Base-by-base conservation (phyloP, 2,888 invertebrate species). In the Chrysotoxum bicinctum region DNA sequence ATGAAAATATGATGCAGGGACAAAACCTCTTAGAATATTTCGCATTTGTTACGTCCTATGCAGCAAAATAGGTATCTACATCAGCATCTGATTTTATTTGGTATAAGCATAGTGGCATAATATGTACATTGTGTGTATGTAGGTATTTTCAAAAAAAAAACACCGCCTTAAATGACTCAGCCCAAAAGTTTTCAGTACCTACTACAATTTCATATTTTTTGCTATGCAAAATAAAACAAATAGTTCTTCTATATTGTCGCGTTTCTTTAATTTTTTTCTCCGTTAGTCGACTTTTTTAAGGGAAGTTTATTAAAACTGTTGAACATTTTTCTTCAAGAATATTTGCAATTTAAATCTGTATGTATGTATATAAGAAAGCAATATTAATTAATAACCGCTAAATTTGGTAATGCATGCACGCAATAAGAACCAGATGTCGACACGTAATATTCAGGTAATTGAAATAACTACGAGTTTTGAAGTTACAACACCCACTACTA, bases 81-180 rank as follows among this genome's bases (percentile, higher is more conserved):
- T 19, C 10, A 50, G 45, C 58, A 68, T 68, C 76, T 50, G 68
- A 58, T 14, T 58, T 35, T 58, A 14, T 16, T 37, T 30, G 48
- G 23, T 16, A 12, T 64, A 35, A 16, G 19, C 14, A 9, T 56
- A 56, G 26, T 26, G 26, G 0, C 2, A 26, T 26, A 26, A 7
- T 26, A 6, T 26, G 26, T 48, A 19, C n/a, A n/a, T n/a, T n/a
- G n/a, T n/a, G n/a, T n/a, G 26, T 26, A 6, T 26, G 26, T 48
- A 19, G 21, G 5, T 37, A 45, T 19, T 52, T 40, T 8, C 12
- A 6, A 7, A 19, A 30, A 19, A 52, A 30, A 19, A 52, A 69
- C 16, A 50, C 60, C 58, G 76, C 60, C 40, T 60, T 16, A 12
- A 9, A 2, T 76, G 68, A 76, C 58, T 76, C 76, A 58, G 37